phyloP scores from a whole-genome alignment of 2,797 vertebrate genomes.

The Syngnathus acus region DNA sequence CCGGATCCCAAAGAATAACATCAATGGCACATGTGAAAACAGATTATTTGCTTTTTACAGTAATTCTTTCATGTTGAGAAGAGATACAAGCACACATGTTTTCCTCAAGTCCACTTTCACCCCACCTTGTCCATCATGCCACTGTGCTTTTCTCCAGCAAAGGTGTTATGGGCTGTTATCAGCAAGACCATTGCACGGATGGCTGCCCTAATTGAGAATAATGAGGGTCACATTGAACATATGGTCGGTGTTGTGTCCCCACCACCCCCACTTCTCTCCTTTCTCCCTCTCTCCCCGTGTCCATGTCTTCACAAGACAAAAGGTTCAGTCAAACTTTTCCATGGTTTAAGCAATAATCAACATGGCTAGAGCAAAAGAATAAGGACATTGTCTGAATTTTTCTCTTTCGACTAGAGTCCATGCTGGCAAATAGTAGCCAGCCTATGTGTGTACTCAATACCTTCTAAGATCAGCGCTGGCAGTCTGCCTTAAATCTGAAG shows the following conservation, averaged over 20 bases:
- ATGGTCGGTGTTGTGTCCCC: conserved; percentile 78
- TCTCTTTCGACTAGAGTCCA: conserved; percentile 47
- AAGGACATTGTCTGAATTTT: conserved; percentile 56
- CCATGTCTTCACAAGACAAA: conserved; percentile 49
- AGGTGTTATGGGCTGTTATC: conserved; percentile 78
- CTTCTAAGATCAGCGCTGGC: conserved; percentile 45
- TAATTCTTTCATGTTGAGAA: neutral
- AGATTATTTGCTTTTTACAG: neutral
- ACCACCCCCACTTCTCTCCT: conserved; percentile 56
- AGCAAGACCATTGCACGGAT: conserved; percentile 81
- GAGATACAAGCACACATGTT: conserved; percentile 3
- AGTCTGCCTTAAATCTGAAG: conserved; percentile 16
- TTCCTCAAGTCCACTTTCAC: conserved; percentile 22
- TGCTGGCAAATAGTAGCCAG: conserved; percentile 59
- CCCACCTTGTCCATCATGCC: conserved; percentile 49
- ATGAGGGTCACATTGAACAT: conserved; percentile 86
- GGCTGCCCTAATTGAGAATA: conserved; percentile 85
- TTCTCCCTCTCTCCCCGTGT: conserved; percentile 21
- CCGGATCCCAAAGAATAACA: too few relatives aligned
- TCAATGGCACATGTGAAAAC: too few relatives aligned
- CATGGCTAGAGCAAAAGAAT: conserved; percentile 34
- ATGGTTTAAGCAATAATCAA: conserved; percentile 51
- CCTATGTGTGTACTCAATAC: conserved; percentile 49
- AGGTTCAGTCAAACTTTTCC: conserved; percentile 71
- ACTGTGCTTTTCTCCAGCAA: conserved; percentile 59